These are phyloP conservation scores for Apostichopus japonicus DNA, from an alignment of 35 echinoderm and acorn worm species.

Conservation along the genomic window DNA sequence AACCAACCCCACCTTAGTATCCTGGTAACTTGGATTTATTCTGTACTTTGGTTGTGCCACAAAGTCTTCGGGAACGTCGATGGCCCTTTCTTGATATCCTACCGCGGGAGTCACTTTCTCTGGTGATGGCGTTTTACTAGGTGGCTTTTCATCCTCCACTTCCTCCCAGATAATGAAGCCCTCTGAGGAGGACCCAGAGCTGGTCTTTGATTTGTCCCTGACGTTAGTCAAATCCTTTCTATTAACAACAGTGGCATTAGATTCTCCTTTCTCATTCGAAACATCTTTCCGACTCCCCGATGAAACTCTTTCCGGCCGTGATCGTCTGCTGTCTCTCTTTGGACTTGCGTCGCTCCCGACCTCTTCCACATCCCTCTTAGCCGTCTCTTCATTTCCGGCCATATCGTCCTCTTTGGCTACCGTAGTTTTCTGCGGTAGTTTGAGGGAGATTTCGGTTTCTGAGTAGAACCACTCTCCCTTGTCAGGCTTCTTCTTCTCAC, in stretches of 20 bases:
- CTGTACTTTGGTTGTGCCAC: neutral
- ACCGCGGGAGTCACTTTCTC: neutral
- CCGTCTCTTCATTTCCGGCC: neutral
- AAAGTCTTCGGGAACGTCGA: conserved; percentile 17
- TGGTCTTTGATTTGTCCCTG: neutral
- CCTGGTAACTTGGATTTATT: conserved; percentile 11
- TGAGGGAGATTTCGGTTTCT: neutral
- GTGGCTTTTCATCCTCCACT: conserved; percentile 11
- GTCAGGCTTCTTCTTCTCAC: neutral
- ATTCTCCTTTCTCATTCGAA: neutral
- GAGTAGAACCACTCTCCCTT: neutral
- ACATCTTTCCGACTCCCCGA: neutral
- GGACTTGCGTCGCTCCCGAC: neutral
- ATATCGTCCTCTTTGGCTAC: neutral
- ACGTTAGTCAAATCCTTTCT: conserved; percentile 6
- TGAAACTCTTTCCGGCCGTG: neutral
- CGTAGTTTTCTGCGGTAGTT: conserved; percentile 4
- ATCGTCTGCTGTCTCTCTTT: neutral
- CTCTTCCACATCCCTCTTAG: too few species aligned
- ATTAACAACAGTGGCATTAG: neutral
- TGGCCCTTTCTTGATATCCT: neutral
- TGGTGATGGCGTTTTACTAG: neutral
- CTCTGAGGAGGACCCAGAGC: conserved; percentile 40
- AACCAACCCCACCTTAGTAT: neutral
- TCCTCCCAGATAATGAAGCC: conserved; percentile 47